Base-by-base conservation (phyloP, 2,113 vertebrate genomes). In the Alaudala cheleensis region DNA sequence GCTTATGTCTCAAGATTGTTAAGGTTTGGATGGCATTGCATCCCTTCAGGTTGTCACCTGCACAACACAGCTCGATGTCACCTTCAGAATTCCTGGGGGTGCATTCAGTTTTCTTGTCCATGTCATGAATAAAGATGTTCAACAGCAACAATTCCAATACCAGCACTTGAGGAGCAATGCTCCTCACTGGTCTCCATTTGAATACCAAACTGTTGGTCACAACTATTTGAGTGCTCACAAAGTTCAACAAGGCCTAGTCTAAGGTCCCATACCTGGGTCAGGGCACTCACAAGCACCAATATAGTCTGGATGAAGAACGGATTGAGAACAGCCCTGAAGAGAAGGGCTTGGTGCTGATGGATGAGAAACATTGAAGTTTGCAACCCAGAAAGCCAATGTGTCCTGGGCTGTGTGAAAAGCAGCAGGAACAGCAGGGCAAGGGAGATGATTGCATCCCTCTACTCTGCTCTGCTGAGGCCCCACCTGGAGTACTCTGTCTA, bases 371-470 rank as follows among this genome's bases (percentile, higher is more conserved):
- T 64, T 9, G 5, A 15, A 56, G 49, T 14, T 5, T 4, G 17
- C 16, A 56, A 22, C n/a, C 40, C 56, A 40, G n/a, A 87, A 71
- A 71, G n/a, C 29, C 56, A 54, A 0, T 24, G 15, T 74, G 19
- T 23, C 14, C 65, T n/a, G 65, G 24, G 13, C 24, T 57, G 34
- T 4, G 2, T 10, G 24, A n/a, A 47, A 62, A 45, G 24, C 24
- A 44, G 39, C 0, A 0, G 9, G 47, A 15, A 23, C 8, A 14
- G 23, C 28, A 47, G 29, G 23, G 16, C 12, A 39, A 39, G 19
- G 16, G 12, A 54, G 2, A 20, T 12, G 40, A n/a, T 62, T 47
- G 4, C 20, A 28, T 23, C 39, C 39, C 28, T 78, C 64, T 60
- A 1, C 33, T 67, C 19, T 40, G 34, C 26, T 40, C 40, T 54